Evolutionary conservation across 2,113 vertebrate genomes (phyloP).

Genomic region (Tachuris rubrigastra): DNA sequence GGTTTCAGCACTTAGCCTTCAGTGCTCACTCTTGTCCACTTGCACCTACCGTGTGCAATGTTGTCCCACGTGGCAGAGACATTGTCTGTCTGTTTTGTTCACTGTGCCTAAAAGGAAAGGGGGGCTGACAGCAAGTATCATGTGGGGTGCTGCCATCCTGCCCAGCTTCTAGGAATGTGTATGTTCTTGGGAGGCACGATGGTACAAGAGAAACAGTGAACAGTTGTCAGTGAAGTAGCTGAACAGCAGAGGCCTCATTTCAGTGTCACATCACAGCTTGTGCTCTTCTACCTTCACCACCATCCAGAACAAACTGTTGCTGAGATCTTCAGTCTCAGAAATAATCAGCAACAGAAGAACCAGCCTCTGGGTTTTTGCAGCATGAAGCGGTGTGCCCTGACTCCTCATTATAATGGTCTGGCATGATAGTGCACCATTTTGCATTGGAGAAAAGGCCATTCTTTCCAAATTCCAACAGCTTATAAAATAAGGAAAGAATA

Average conservation of each 20-base stretch:
- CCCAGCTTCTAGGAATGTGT: accelerated
- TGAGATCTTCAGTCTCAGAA: not conserved
- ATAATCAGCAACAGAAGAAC: not conserved
- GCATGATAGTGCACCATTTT: not conserved
- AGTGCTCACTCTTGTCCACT: not conserved
- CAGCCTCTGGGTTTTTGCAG: not conserved
- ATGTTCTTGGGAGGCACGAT: not conserved
- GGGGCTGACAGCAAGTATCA: accelerated
- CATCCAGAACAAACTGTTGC: not conserved
- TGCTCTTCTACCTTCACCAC: not conserved
- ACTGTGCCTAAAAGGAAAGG: not conserved
- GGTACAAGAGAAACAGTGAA: not conserved
- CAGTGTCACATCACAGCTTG: not conserved
- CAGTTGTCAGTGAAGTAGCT: accelerated
- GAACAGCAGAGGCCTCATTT: not conserved
- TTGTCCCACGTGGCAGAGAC: accelerated
- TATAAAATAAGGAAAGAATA: not conserved
- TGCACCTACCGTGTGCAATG: accelerated
- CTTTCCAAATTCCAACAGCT: not conserved
- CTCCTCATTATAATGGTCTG: not conserved
- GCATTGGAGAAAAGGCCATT: not conserved
- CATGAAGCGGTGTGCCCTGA: not conserved
- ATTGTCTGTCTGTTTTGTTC: not conserved
- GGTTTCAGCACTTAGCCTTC: not conserved
- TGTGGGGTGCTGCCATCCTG: not conserved